Evolutionary conservation across 2,797 vertebrate genomes (phyloP).

Genomic region (Poeciliopsis paucimaculata): DNA sequence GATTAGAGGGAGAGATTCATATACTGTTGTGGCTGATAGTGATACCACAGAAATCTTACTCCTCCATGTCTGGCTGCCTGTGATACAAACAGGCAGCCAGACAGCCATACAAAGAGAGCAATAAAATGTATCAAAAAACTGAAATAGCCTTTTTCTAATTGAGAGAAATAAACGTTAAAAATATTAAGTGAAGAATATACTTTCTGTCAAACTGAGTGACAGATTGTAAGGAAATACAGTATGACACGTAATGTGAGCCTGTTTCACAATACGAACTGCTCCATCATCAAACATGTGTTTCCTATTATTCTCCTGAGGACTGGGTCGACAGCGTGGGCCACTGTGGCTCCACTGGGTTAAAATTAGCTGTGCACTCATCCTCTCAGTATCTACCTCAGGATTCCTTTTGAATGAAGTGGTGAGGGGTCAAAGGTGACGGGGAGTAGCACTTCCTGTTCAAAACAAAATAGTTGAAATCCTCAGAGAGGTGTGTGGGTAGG

Average conservation of each 20-base stretch:
- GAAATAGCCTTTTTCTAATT: not conserved
- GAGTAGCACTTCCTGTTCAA: slow-evolving; percentile 59
- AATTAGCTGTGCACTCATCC: slow-evolving; percentile 44
- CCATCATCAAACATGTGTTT: slow-evolving; percentile 48
- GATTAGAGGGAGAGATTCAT: not conserved
- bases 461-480: slow-evolving; percentile 72
- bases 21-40: slow-evolving; percentile 1
- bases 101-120: not conserved
- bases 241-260: not conserved
- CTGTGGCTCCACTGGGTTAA: slow-evolving; percentile 31
- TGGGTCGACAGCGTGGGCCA: not conserved
- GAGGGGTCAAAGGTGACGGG: slow-evolving; percentile 49
- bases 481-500: slow-evolving; percentile 65
- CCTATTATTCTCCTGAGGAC: slow-evolving; percentile 35
- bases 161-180: not conserved
- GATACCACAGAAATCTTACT: slow-evolving; percentile 9
- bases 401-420: slow-evolving; percentile 50
- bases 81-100: too few relatives aligned
- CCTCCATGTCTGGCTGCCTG: not conserved
- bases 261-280: slow-evolving; percentile 8
- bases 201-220: not conserved
- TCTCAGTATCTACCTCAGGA: slow-evolving; percentile 28
- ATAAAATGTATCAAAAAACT: not conserved
- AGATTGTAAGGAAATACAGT: slow-evolving; percentile 2
- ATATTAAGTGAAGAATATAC: not conserved